phyloP scores from a whole-genome alignment of 2,888 invertebrate genomes.

The Frankliniella fusca region DNA sequence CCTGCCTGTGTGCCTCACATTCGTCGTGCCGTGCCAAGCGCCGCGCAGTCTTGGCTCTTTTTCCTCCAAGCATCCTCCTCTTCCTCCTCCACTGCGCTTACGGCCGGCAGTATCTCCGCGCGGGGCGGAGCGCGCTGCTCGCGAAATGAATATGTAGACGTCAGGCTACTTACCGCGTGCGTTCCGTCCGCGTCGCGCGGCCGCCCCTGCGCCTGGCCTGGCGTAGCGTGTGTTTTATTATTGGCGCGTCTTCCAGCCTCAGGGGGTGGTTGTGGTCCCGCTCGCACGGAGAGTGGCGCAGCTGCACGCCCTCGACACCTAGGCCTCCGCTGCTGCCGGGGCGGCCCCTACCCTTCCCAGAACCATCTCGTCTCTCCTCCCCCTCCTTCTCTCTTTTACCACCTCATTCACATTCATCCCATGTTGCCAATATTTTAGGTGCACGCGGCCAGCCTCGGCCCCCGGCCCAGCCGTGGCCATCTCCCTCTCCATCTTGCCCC shows the following conservation, averaged over 20 bases:
- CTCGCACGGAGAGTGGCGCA: background rate
- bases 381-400: background rate
- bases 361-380: background rate
- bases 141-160: conserved; percentile 11
- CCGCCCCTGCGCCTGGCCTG: background rate
- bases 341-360: background rate
- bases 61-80: background rate
- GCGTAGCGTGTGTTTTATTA: background rate
- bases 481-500: background rate
- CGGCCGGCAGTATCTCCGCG: background rate
- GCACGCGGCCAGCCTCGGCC: background rate
- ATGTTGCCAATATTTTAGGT: conserved; percentile 26
- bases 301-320: too few relatives aligned
- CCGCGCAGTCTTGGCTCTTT: background rate
- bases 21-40: too few relatives aligned
- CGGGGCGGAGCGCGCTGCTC: background rate
- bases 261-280: background rate
- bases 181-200: background rate
- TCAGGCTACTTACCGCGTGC: background rate
- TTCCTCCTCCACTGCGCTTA: background rate
- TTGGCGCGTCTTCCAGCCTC: background rate
- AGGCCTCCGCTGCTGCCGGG: background rate
- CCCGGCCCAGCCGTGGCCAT: background rate
- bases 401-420: conserved; percentile 21
- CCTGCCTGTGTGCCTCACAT: too few relatives aligned